Conservation (phyloP, 2,888 invertebrate genomes). For the Apamea monoglypha region DNA sequence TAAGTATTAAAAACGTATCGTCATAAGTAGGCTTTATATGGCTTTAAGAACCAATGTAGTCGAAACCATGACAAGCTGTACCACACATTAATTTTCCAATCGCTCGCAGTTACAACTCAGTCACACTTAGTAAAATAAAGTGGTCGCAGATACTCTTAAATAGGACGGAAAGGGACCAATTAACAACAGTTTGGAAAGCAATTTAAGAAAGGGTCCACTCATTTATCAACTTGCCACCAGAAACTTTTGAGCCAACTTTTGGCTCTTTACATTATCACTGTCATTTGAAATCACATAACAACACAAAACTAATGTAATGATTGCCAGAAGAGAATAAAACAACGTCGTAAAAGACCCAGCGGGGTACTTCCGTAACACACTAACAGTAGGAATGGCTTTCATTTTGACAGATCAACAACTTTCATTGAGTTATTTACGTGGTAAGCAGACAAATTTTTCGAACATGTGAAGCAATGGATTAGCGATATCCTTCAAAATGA, state of each 20-base stretch:
- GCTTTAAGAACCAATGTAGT: too few species aligned
- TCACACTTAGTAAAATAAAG: conserved; percentile 30
- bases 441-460: neutral
- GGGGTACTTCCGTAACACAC: neutral
- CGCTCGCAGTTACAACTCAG: neutral
- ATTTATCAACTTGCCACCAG: conserved; percentile 45
- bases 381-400: neutral
- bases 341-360: neutral
- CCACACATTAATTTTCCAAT: neutral
- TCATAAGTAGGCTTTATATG: too few species aligned
- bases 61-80: neutral
- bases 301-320: neutral
- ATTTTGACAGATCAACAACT: neutral
- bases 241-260: conserved; percentile 31
- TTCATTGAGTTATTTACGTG: neutral
- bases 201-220: conserved; percentile 41
- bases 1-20: too few species aligned
- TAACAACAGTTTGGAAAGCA: conserved; percentile 52
- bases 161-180: conserved; percentile 43
- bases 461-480: neutral
- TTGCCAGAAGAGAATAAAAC: neutral
- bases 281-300: conserved; percentile 24
- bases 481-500: neutral
- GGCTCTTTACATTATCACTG: conserved; percentile 23
- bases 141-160: conserved; percentile 6